Evolutionary conservation across 2,113 vertebrate species (phyloP).

Genomic region (Neopipo cinnamomea): DNA sequence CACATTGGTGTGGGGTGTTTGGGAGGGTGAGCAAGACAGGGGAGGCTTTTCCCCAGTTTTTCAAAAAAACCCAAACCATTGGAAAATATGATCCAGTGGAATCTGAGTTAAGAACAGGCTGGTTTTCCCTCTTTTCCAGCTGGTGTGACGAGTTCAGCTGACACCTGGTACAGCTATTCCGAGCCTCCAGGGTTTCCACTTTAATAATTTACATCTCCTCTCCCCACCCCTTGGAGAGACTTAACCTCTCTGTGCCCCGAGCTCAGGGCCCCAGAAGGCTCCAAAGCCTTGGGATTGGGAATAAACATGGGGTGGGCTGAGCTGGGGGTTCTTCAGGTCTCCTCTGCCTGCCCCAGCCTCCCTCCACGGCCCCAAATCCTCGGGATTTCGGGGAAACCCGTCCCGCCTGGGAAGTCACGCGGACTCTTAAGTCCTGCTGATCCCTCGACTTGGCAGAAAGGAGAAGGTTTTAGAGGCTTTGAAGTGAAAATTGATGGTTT

Average conservation of each 20-base stretch:
- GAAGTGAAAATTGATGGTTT: background rate
- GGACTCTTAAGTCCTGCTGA: constrained; percentile 14
- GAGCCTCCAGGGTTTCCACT: constrained; percentile 36
- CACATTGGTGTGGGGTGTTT: too few relatives aligned
- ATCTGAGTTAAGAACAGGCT: background rate
- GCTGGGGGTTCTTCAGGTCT: accelerated
- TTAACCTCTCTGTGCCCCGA: background rate
- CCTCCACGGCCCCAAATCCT: background rate
- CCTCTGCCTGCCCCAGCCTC: background rate
- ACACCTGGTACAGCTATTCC: background rate
- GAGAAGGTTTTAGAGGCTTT: background rate
- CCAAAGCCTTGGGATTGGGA: background rate
- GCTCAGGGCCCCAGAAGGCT: background rate
- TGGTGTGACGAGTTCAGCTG: background rate
- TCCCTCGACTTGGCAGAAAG: background rate
- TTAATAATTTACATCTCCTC: constrained; percentile 38
- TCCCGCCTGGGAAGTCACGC: background rate
- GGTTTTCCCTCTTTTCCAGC: background rate
- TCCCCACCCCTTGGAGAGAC: background rate
- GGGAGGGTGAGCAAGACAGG: background rate
- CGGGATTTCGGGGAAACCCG: background rate
- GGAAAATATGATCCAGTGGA: background rate
- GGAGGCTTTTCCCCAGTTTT: accelerated
- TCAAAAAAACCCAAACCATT: accelerated
- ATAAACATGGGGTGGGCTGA: background rate